Evolutionary conservation across 2,797 vertebrate species (phyloP).

Genomic region (Pteropus rufus): DNA sequence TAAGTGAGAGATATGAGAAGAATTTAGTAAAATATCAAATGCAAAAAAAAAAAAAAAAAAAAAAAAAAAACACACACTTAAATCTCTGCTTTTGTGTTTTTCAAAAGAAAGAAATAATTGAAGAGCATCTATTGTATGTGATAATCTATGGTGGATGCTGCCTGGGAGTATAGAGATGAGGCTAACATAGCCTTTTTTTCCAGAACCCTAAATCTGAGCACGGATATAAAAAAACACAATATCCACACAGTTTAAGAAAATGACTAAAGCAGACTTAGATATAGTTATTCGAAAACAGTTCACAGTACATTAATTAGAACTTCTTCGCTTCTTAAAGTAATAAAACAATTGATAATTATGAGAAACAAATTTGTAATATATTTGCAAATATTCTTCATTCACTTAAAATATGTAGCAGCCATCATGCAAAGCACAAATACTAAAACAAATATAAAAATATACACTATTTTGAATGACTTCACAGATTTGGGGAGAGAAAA

Average conservation of each 20-base stretch:
- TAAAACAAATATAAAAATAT: neutral
- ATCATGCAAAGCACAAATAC: neutral
- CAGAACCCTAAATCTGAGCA: neutral
- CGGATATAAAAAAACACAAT: neutral
- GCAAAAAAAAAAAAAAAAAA: neutral
- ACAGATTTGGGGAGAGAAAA: neutral
- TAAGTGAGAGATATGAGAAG: conserved; percentile 49
- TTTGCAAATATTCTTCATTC: neutral
- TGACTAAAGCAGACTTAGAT: neutral
- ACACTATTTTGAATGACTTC: neutral
- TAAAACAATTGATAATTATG: neutral
- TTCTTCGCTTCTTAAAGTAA: neutral
- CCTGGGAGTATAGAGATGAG: neutral
- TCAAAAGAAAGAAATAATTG: neutral
- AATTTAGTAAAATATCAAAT: conserved; percentile 50
- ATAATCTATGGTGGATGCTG: neutral
- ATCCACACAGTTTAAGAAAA: neutral
- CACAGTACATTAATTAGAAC: neutral
- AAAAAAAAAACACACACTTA: neutral
- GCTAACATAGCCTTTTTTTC: neutral
- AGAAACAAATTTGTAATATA: neutral
- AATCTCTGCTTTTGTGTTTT: neutral
- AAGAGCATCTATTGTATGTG: neutral
- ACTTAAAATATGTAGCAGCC: neutral
- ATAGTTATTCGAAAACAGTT: neutral